Evolutionary conservation across 2,888 invertebrate genomes (phyloP).

Genomic region (Athetis lepigone): DNA sequence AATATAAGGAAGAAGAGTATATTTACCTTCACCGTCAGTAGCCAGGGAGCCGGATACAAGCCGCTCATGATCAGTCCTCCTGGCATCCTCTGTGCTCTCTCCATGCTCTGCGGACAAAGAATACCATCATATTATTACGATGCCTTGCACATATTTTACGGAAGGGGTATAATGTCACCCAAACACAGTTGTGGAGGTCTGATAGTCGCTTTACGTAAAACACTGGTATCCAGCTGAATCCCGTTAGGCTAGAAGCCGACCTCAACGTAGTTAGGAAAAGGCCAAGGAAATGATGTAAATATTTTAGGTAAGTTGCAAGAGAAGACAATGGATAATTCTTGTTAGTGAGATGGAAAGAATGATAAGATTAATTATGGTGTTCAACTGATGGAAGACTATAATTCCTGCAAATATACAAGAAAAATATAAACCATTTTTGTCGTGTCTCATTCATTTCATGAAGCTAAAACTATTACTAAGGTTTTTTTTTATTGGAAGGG

Average conservation of each 20-base stretch:
- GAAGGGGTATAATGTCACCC: too few relatives aligned
- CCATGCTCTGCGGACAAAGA: conserved; percentile 82
- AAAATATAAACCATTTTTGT: too few relatives aligned
- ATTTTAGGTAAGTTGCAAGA: background rate
- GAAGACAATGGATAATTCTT: background rate
- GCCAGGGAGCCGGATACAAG: conserved; percentile 94
- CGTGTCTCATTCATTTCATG: too few relatives aligned
- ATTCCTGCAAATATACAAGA: background rate
- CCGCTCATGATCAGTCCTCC: conserved; percentile 91
- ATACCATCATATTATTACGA: conserved; percentile 36
- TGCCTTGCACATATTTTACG: background rate
- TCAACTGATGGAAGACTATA: background rate
- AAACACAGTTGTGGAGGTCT: too few relatives aligned
- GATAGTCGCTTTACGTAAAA: too few relatives aligned
- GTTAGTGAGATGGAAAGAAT: background rate
- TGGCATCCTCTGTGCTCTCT: conserved; percentile 93
- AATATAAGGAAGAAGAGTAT: conserved; percentile 24
- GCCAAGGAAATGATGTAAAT: too few relatives aligned
- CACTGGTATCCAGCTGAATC: too few relatives aligned
- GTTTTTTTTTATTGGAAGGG: too few relatives aligned
- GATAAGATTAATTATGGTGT: background rate
- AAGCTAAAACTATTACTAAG: too few relatives aligned
- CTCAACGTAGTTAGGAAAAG: too few relatives aligned
- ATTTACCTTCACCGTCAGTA: conserved; percentile 96
- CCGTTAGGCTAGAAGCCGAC: background rate